These are phyloP conservation scores for Aselliscus stoliczkanus DNA, from an alignment of 2,797 vertebrate species.

Conservation along the genomic window DNA sequence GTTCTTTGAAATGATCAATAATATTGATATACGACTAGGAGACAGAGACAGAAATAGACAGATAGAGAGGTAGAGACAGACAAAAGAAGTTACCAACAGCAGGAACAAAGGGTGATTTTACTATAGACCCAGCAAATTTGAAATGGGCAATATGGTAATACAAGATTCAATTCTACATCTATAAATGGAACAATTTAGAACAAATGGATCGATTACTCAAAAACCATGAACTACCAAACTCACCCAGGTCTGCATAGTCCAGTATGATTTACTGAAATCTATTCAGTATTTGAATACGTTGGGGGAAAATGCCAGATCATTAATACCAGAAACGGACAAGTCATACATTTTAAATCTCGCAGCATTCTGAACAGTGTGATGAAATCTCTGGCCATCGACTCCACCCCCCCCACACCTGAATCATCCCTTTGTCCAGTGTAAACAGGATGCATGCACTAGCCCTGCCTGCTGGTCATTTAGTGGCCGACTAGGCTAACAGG, in stretches of 20 bases:
- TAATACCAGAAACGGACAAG: background rate
- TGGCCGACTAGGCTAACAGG: background rate
- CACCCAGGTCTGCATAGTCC: background rate
- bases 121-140: background rate
- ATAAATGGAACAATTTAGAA: background rate
- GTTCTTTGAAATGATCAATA: background rate
- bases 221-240: background rate
- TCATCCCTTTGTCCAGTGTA: background rate
- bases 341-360: background rate
- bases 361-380: background rate
- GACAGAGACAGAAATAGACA: background rate
- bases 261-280: background rate
- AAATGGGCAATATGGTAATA: background rate
- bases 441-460: no score
- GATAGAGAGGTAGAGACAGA: background rate
- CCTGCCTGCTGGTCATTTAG: background rate
- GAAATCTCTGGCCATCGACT: background rate
- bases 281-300: background rate
- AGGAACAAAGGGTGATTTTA: background rate
- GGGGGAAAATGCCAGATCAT: background rate
- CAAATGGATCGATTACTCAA: background rate
- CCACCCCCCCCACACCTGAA: background rate
- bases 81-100: background rate
- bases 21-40: background rate
- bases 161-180: background rate